Base-by-base conservation (phyloP, 2,888 invertebrate species). In the Ophioninae sp. region DNA sequence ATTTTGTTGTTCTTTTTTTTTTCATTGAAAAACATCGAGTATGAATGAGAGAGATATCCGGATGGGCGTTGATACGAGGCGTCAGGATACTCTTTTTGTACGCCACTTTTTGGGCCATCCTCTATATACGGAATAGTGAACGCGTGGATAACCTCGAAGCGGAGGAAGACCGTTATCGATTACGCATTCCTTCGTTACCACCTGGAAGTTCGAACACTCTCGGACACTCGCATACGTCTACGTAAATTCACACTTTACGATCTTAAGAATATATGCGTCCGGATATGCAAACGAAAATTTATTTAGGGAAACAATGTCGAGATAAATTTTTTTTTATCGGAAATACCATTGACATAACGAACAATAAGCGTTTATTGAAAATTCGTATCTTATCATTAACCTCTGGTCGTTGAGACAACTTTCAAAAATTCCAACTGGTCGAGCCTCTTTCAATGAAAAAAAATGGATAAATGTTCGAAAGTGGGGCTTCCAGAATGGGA, bases 91-190 rank as follows among this genome's bases (percentile, higher is more conserved):
- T 50, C 50, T 6, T 5, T 50, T 50, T 50, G 17, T 13, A 2
- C 2, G 6, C 50, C 13, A 13, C 17, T 50, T 50, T 50, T 50
- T 10, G 50, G 68, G 61, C 57, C 17, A 61, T 67, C 17, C 20
- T 39, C 7, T 44, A 77, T n/a, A 50, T 39, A 57, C 62, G 84
- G 74, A 79, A 69, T 74, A 84, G 80, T n/a, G 57, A 73, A 79
- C 72, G 77, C 30, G 81, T 83, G 82, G 85, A 83, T 73, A 81
- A 74, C 50, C 61, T 85, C 77, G 70, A 84, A 39, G 72, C 83
- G 59, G 80, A 84, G 69, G 77, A 83, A 86, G 87, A 89, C 90
- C 90, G 89, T 89, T 89, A 90, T 89, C 88, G 88, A 90, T 90
- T 89, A 88, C 87, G 88, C 88, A 89, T 90, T 89, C 88, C 88